Evolutionary conservation across 2,888 invertebrate genomes (phyloP).

Genomic region (Heteromurus nitidus): DNA sequence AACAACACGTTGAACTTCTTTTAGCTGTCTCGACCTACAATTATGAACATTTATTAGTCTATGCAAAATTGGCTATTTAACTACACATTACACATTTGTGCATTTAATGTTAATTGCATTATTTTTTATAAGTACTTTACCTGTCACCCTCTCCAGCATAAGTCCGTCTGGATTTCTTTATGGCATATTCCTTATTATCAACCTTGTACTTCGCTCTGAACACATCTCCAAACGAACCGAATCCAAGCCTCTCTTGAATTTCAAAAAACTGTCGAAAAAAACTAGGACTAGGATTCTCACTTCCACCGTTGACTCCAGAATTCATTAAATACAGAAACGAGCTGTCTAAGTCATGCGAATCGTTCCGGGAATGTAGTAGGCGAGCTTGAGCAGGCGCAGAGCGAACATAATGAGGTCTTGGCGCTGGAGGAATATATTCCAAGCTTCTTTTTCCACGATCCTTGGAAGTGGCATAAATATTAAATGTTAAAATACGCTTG

Average conservation of each 20-base stretch:
- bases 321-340: slow-evolving; percentile 69
- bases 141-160: slow-evolving; percentile 80
- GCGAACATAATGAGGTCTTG: slow-evolving; percentile 69
- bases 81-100: too few species aligned
- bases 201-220: slow-evolving; percentile 82
- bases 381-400: slow-evolving; percentile 69
- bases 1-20: slow-evolving; percentile 83
- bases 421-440: slow-evolving; percentile 71
- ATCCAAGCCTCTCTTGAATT: slow-evolving; percentile 81
- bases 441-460: slow-evolving; percentile 67
- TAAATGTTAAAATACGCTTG: too few species aligned
- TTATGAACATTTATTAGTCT: slow-evolving; percentile 17
- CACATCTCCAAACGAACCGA: slow-evolving; percentile 86
- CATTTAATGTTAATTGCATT: too few species aligned
- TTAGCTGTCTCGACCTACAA: slow-evolving; percentile 78
- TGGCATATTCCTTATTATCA: slow-evolving; percentile 82
- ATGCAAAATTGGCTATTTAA: too few species aligned
- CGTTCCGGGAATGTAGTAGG: slow-evolving; percentile 70
- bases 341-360: slow-evolving; percentile 68
- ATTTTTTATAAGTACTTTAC: too few species aligned
- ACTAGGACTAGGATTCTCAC: slow-evolving; percentile 72
- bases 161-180: slow-evolving; percentile 82
- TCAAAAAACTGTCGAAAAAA: slow-evolving; percentile 84
- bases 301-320: slow-evolving; percentile 16
- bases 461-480: slow-evolving; percentile 42